Evolutionary conservation across 2,113 vertebrate species (phyloP).

Genomic region (Grus americana): DNA sequence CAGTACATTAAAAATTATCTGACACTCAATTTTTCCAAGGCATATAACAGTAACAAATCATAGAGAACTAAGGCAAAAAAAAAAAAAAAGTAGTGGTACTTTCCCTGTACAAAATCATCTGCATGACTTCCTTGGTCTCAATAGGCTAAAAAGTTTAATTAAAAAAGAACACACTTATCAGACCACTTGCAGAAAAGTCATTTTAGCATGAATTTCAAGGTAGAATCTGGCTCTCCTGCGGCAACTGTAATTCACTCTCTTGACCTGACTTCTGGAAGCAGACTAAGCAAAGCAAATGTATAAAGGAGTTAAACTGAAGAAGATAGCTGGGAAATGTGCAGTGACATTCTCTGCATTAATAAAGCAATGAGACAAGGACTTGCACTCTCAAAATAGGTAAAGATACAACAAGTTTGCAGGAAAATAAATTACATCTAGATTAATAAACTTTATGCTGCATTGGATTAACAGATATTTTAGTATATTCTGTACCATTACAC

Average conservation of each 20-base stretch:
- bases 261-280: background rate
- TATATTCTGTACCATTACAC: rapidly evolving
- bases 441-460: background rate
- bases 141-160: background rate
- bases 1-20: background rate
- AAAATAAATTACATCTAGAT: background rate
- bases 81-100: background rate
- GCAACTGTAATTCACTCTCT: background rate
- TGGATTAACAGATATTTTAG: background rate
- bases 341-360: background rate
- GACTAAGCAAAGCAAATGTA: background rate
- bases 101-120: background rate
- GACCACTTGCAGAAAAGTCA: background rate
- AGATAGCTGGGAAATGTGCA: background rate
- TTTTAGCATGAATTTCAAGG: background rate
- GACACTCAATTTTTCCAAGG: background rate
- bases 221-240: background rate
- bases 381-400: background rate
- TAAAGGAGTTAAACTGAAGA: background rate
- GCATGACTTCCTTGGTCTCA: background rate
- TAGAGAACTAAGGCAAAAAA: background rate
- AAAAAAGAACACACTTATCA: background rate
- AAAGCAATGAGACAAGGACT: background rate
- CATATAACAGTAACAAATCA: background rate
- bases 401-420: background rate